Conservation (phyloP, 2,797 vertebrate genomes). For the Kryptopterus vitreolus region DNA sequence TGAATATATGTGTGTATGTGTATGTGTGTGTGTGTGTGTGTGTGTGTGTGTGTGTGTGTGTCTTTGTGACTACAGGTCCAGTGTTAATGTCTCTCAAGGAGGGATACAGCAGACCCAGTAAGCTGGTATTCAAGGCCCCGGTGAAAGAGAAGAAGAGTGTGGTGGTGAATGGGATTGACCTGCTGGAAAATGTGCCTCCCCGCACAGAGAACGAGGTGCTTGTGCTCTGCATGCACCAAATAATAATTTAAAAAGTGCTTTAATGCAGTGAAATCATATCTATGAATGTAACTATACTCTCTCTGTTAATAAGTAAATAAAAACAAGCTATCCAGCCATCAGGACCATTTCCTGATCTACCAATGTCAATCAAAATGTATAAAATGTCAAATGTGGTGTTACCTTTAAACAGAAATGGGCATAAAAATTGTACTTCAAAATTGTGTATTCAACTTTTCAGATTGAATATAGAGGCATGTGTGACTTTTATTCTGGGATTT, state of each 20-base stretch:
- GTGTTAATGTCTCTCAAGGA: slow-evolving; percentile 95
- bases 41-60: background rate
- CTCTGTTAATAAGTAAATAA: background rate
- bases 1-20: slow-evolving; percentile 3
- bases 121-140: slow-evolving; percentile 90
- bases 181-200: slow-evolving; percentile 94
- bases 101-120: slow-evolving; percentile 85
- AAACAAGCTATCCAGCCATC: background rate
- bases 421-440: background rate
- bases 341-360: background rate
- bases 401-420: too few species aligned
- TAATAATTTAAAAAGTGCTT: background rate
- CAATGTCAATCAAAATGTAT: too few species aligned
- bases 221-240: background rate
- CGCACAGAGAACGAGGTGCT: slow-evolving; percentile 94
- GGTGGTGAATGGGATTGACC: slow-evolving; percentile 95
- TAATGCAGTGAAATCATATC: background rate
- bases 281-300: background rate
- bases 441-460: background rate
- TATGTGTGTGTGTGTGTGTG: background rate
- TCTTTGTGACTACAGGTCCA: slow-evolving; percentile 77
- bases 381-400: too few species aligned
- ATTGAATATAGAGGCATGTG: background rate
- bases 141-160: slow-evolving; percentile 89
- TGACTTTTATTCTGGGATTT: background rate